Percentiles rank a stretch among this genome's conserved stretches.
phyloP scores from a whole-genome alignment of 2,888 invertebrate genomes.

The Sepioteuthis lessoniana region DNA sequence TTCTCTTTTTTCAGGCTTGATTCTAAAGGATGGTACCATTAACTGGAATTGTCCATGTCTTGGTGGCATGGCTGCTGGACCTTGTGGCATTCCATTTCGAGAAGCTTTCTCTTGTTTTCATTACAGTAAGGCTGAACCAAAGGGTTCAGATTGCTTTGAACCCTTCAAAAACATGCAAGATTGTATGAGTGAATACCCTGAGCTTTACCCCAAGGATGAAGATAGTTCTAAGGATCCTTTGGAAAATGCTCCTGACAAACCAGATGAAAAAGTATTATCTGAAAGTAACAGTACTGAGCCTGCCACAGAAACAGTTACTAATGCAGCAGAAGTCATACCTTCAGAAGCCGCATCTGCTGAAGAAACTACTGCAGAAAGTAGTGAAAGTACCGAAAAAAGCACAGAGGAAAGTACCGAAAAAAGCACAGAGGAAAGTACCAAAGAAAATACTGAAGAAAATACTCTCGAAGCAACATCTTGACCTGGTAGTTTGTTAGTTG shows the following conservation, averaged over 20 bases:
- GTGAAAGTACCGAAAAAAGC: not conserved
- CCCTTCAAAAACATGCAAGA: constrained; percentile 91
- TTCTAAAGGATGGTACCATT: constrained; percentile 89
- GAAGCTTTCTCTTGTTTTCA: constrained; percentile 97
- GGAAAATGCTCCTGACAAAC: not conserved
- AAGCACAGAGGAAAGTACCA: too few relatives aligned
- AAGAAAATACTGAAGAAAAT: not conserved
- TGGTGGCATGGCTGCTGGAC: constrained; percentile 97
- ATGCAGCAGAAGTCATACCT: not conserved
- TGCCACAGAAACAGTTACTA: not conserved
- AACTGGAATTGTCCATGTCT: constrained; percentile 98
- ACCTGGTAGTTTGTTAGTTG: not conserved
- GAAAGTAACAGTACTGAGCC: not conserved
- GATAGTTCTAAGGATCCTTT: constrained; percentile 79
- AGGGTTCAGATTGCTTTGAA: constrained; percentile 94
- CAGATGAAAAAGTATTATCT: not conserved
- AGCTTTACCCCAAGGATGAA: constrained; percentile 80
- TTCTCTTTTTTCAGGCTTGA: constrained; percentile 81
- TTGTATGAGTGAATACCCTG: constrained; percentile 91
- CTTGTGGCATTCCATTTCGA: constrained; percentile 93
- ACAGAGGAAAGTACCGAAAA: too few relatives aligned
- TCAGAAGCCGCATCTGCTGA: not conserved
- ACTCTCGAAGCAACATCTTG: not conserved
- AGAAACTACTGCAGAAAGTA: not conserved
- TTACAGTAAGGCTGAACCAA: constrained; percentile 85